These are phyloP conservation scores for Rhinogobius similis DNA, from an alignment of 2,113 vertebrate genomes.

Conservation along the genomic window DNA sequence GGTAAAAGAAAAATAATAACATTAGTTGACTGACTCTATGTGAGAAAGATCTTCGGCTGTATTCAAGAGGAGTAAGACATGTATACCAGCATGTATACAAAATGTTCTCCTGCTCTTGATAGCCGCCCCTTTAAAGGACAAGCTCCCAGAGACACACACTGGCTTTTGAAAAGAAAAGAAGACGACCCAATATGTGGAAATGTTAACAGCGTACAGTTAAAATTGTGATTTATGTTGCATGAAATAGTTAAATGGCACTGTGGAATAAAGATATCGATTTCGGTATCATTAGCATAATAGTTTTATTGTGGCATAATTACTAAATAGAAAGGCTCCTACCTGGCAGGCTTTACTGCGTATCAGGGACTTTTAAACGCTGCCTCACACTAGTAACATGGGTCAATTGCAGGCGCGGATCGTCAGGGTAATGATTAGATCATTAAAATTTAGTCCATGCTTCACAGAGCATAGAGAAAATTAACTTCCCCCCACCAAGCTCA, in stretches of 20 bases:
- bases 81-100: not conserved
- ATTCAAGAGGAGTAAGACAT: not conserved
- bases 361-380: slow-evolving; percentile 97
- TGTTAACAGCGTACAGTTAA: slow-evolving; percentile 80
- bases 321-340: slow-evolving; percentile 90
- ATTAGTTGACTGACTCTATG: not conserved
- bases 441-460: slow-evolving; percentile 99
- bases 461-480: slow-evolving; percentile 99
- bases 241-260: slow-evolving; percentile 73
- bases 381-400: slow-evolving; percentile 94
- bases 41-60: not conserved
- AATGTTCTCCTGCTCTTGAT: not conserved
- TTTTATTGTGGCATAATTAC: slow-evolving; percentile 97
- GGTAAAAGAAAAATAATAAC: not conserved
- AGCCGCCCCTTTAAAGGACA: not conserved
- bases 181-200: slow-evolving; percentile 70
- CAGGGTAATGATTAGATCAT: slow-evolving; percentile 99
- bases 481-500: slow-evolving; percentile 98
- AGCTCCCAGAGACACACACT: slow-evolving; percentile 15
- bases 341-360: slow-evolving; percentile 90
- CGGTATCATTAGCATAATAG: slow-evolving; percentile 88
- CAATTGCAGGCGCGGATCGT: slow-evolving; percentile 98
- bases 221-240: slow-evolving; percentile 79
- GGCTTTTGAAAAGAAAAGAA: slow-evolving; percentile 17
- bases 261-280: slow-evolving; percentile 76